Base-by-base conservation (phyloP, 2,113 vertebrate species). In the Podarcis muralis region DNA sequence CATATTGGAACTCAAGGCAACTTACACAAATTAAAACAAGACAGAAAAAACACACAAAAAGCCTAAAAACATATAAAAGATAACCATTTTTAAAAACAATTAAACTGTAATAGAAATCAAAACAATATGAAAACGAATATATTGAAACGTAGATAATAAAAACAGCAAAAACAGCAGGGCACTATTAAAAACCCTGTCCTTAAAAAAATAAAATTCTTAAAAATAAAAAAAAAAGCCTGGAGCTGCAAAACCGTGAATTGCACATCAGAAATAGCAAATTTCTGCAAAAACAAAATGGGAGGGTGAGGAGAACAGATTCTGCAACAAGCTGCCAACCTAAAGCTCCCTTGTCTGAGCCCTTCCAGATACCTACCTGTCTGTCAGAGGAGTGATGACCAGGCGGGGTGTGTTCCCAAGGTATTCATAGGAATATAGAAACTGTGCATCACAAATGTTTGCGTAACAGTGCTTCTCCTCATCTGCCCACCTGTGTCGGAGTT, bases 361-460 rank as follows among this genome's bases (percentile, higher is more conserved):
- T 69, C 66, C 1, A 0, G 7, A 9, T 18, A 62, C 92, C 71
- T 88, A 99, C 99, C 99, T 98, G 96, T 99, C 99, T 0, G 99
- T 99, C 77, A 99, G 95, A 1, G 98, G 99, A 2, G 98, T 99
- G 97, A 99, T 99, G 80, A 99, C 98, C 4, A 99, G 96, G 71
- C 98, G 98, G 4, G 99, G 98, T 0, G 98, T 99, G 93, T 99
- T 99, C 91, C 99, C 99, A 86, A 99, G 97, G 92, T 99, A 99
- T 90, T 99, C 99, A 0, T 99, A 99, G 75, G 96, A 98, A 93
- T 99, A 99, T 0, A 97, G 95, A 91, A 99, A 99, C 94, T 98
- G 98, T 1, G 99, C 99, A 1, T 99, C 98, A 0, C 99, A 99
- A 94, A 99, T 99, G 96, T 98, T 98, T 90, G 98, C 98, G 77